phyloP scores from a whole-genome alignment of 2,113 vertebrate genomes.

The Calyptomena viridis region DNA sequence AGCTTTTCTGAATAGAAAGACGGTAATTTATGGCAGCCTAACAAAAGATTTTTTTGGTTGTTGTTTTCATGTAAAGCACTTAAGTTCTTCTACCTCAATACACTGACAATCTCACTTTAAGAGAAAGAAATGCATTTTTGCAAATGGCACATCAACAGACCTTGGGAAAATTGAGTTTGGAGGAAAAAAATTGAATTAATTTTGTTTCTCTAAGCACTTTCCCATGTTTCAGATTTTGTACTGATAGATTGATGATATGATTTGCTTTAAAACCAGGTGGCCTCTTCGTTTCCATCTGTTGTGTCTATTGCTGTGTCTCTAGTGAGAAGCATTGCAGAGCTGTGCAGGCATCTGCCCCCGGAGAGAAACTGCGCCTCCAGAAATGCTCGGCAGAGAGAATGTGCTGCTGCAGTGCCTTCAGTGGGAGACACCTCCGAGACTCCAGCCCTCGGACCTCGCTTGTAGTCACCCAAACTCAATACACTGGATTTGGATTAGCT shows the following conservation, averaged over 20 bases:
- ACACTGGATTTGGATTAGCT: not conserved
- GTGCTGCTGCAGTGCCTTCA: not conserved
- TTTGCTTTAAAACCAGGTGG: constrained; percentile 63
- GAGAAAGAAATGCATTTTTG: constrained; percentile 27
- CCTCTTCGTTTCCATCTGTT: constrained; percentile 62
- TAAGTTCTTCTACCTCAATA: not conserved
- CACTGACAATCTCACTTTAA: not conserved
- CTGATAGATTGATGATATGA: constrained; percentile 56
- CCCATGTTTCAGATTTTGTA: constrained; percentile 54
- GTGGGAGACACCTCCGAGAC: too few relatives aligned
- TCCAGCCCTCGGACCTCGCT: not conserved
- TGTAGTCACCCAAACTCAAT: not conserved
- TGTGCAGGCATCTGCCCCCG: constrained; percentile 55
- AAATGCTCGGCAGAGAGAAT: not conserved
- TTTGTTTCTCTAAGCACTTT: constrained; percentile 40
- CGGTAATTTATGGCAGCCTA: not conserved
- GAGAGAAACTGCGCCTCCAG: not conserved
- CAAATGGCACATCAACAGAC: constrained; percentile 3
- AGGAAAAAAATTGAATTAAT: constrained; percentile 9
- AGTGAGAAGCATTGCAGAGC: constrained; percentile 62
- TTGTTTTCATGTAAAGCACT: not conserved
- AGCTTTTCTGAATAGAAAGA: constrained; percentile 22
- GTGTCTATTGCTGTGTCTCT: constrained; percentile 68
- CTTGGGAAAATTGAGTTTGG: not conserved
- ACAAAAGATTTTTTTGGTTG: not conserved